phyloP scores from a whole-genome alignment of 2,888 invertebrate genomes.

The Tribolium freemani region DNA sequence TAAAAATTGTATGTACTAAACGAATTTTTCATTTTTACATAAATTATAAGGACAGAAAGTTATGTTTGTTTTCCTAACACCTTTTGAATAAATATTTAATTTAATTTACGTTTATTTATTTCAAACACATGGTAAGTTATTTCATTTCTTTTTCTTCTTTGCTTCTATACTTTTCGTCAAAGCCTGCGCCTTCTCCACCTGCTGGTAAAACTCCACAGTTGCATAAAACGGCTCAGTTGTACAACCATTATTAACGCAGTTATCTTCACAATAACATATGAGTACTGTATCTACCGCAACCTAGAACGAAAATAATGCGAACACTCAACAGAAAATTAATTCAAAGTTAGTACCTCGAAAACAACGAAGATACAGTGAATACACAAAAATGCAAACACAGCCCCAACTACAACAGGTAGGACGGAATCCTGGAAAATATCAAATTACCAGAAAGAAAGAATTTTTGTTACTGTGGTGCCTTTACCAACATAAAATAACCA shows the following conservation, averaged over 20 bases:
- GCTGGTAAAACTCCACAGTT: slow-evolving; percentile 6
- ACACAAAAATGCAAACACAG: slow-evolving; percentile 28
- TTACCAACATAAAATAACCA: slow-evolving; percentile 10
- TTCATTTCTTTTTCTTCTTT: not conserved
- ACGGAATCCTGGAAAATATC: not conserved
- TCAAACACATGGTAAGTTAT: not conserved
- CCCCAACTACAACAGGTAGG: slow-evolving; percentile 26
- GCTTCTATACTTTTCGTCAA: not conserved
- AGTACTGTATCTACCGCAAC: slow-evolving; percentile 40
- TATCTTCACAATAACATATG: slow-evolving; percentile 44
- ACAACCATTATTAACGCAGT: slow-evolving; percentile 40
- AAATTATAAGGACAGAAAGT: too few relatives aligned
- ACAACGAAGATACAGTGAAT: slow-evolving; percentile 44
- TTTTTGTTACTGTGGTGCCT: not conserved
- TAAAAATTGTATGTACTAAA: too few relatives aligned
- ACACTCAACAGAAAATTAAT: too few relatives aligned
- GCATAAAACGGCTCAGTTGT: slow-evolving; percentile 16
- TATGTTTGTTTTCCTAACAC: too few relatives aligned
- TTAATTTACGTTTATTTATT: not conserved
- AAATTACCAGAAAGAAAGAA: not conserved
- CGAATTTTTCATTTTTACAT: too few relatives aligned
- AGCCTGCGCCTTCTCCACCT: slow-evolving; percentile 1
- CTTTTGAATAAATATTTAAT: too few relatives aligned
- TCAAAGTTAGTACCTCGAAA: slow-evolving; percentile 42
- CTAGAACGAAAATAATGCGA: slow-evolving; percentile 5